Evolutionary conservation across 2,888 invertebrate genomes (phyloP).

Genomic region (Trichopoda pennipes): DNA sequence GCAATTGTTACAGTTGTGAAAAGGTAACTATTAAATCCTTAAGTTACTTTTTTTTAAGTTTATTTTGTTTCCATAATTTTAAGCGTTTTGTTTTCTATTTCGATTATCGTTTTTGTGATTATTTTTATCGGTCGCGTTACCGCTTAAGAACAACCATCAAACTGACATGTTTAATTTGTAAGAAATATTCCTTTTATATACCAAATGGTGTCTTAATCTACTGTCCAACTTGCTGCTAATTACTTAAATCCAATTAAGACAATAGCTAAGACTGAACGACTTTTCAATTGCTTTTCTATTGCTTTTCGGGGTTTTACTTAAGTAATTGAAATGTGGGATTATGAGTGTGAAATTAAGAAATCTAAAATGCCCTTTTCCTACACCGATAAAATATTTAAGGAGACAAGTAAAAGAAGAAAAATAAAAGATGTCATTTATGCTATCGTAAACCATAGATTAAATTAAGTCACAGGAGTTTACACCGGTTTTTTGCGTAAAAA

Average conservation of each 20-base stretch:
- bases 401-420: too few species aligned
- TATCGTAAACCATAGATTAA: too few species aligned
- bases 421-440: too few species aligned
- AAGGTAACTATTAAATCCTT: slow-evolving; percentile 1
- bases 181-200: slow-evolving; percentile 55
- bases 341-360: slow-evolving; percentile 36
- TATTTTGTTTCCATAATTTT: slow-evolving; percentile 60
- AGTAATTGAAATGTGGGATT: slow-evolving; percentile 43
- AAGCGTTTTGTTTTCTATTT: slow-evolving; percentile 3
- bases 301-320: slow-evolving; percentile 31
- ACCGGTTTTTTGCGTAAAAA: too few species aligned
- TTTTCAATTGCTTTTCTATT: slow-evolving; percentile 73
- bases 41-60: slow-evolving; percentile 11
- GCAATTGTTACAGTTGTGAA: neutral
- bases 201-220: slow-evolving; percentile 36
- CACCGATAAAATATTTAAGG: too few species aligned
- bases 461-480: too few species aligned
- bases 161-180: slow-evolving; percentile 67
- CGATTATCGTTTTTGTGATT: neutral
- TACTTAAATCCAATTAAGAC: slow-evolving; percentile 76
- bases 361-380: neutral
- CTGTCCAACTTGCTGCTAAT: slow-evolving; percentile 72
- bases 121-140: neutral
- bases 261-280: slow-evolving; percentile 72
- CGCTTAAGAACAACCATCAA: slow-evolving; percentile 31